Evolutionary conservation across 1,140 invertebrate genomes (phyloP).

Genomic region (Philaenus spumarius): DNA sequence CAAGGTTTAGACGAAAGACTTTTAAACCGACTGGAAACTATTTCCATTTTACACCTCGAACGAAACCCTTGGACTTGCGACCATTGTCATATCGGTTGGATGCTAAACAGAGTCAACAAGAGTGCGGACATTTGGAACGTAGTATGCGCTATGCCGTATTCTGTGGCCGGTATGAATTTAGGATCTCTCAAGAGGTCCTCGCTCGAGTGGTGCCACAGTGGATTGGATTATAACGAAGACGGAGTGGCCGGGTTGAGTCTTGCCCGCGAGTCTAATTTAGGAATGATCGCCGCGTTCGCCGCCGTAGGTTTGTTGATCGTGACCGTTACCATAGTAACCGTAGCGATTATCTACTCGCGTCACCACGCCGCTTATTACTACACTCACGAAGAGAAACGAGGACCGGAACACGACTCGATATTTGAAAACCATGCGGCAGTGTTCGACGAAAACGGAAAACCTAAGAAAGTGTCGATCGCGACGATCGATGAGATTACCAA

Average conservation of each 20-base stretch:
- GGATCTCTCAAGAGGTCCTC: conserved; percentile 40
- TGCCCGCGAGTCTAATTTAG: conserved; percentile 46
- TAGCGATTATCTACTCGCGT: conserved; percentile 48
- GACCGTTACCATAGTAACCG: conserved; percentile 44
- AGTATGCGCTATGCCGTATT: conserved; percentile 39
- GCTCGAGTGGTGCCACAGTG: conserved; percentile 45
- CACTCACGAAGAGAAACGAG: conserved; percentile 46
- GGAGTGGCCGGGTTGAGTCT: conserved; percentile 33
- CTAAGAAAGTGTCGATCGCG: conserved; percentile 36
- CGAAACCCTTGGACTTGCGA: conserved; percentile 62
- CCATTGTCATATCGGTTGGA: conserved; percentile 50
- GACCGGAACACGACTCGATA: conserved; percentile 18
- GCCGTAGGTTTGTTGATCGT: conserved; percentile 46
- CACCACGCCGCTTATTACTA: conserved; percentile 63
- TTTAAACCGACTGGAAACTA: conserved; percentile 46
- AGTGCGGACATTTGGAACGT: conserved; percentile 39
- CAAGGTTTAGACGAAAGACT: conserved; percentile 49
- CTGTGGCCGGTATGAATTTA: conserved; percentile 44
- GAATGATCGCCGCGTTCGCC: conserved; percentile 46
- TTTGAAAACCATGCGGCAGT: conserved; percentile 31
- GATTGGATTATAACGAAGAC: conserved; percentile 30
- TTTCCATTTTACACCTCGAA: conserved; percentile 45
- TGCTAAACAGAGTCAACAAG: conserved; percentile 46
- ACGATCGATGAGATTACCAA: conserved; percentile 40
- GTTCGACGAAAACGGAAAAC: conserved; percentile 27